Base-by-base conservation (phyloP, 92 coral and sea anemone genomes). In the Diadumene lineata region DNA sequence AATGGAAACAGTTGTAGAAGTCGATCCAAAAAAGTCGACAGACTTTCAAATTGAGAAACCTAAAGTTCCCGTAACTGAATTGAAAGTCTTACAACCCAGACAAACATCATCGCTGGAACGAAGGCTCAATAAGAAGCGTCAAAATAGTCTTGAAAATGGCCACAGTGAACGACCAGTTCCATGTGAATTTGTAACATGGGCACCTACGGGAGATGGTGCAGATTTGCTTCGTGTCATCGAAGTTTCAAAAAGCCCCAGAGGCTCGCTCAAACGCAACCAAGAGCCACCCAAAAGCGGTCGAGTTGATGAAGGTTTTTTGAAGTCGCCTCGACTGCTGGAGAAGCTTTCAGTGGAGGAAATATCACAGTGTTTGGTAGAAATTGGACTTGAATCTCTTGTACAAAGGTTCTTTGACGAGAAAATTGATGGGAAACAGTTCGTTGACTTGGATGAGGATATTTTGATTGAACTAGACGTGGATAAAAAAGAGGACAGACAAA, bases 361-460 rank as follows among this genome's bases (percentile, higher is more conserved):
- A 33, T 50, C 73, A 10, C 48, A 76, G 53, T 76, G 64, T 34
- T 28, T 76, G 33, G 66, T 24, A 25, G 69, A 31, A 22, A 61
- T 63, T 17, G 70, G 81, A 2, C 34, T 76, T 29, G 81, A 64
- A 8, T 50, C 24, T 21, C 66, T 50, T 38, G 81, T 50, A 10
- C 64, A 50, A 2, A 66, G 16, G 65, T 76, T 76, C 66, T 50
- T 28, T 10, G 22, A 22, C 9, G 81, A 76, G 60, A 33, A 44
- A 21, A 76, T 76, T 21, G 62, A 76, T 65, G 81, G 81, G 13
- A 27, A 51, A 31, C 70, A 38, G 60, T 76, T 76, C n/a, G 64
- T 50, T 18, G 81, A 51, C 34, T 31, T 76, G 46, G 81, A 76
- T 60, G 81, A 65, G 25, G 81, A 76, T 1, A 63, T 69, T 11